phyloP scores from a whole-genome alignment of 1,140 invertebrate genomes.

The Rhynchophorus ferrugineus region DNA sequence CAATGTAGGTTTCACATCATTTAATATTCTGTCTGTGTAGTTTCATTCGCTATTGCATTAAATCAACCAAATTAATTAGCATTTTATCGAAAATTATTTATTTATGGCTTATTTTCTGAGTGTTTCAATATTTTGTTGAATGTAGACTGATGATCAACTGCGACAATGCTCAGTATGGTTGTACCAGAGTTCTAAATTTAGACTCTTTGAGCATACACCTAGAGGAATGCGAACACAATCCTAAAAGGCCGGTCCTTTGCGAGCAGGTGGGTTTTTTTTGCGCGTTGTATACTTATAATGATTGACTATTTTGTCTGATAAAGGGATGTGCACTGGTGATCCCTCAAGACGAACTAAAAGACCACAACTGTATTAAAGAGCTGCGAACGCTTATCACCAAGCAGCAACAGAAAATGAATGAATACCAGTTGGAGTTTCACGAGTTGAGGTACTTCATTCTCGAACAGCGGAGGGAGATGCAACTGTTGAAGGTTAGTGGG shows the following conservation, averaged over 20 bases:
- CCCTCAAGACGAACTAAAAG: conserved; percentile 89
- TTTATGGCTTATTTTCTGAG: neutral
- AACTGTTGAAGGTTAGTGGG: conserved; percentile 72
- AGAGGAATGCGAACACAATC: conserved; percentile 89
- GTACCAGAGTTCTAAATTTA: conserved; percentile 75
- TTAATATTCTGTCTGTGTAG: neutral
- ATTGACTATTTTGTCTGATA: neutral
- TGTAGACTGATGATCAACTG: conserved; percentile 77
- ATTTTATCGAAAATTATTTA: neutral
- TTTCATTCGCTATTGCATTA: neutral
- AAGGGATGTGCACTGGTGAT: conserved; percentile 83
- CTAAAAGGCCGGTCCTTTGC: conserved; percentile 86
- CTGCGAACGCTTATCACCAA: conserved; percentile 74
- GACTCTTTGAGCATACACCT: conserved; percentile 76
- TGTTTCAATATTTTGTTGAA: neutral
- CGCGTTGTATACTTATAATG: neutral
- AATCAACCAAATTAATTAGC: neutral
- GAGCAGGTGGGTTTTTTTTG: conserved; percentile 49
- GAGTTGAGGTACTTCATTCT: conserved; percentile 81
- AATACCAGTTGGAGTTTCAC: conserved; percentile 76
- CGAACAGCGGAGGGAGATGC: conserved; percentile 82
- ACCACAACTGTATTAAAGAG: conserved; percentile 90
- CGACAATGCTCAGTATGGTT: conserved; percentile 85
- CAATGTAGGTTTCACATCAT: neutral
- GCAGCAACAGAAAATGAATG: conserved; percentile 76